Conservation (phyloP, 2,113 vertebrate genomes). For the Chamaea fasciata region DNA sequence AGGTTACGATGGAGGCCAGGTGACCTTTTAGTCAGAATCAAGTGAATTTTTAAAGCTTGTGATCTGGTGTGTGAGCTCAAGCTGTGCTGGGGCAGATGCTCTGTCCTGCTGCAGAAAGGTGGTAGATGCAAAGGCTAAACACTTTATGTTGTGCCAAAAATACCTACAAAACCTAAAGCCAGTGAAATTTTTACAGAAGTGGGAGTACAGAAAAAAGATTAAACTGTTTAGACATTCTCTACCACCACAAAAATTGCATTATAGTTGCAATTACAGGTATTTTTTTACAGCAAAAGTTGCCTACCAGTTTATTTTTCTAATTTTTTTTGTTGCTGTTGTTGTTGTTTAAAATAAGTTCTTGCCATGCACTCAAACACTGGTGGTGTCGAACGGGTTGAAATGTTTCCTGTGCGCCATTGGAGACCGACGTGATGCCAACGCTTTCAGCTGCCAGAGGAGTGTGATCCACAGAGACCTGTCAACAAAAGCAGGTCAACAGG, state of each 20-base stretch:
- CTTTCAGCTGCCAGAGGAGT: conserved; percentile 5
- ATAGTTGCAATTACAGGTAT: neutral
- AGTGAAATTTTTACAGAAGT: neutral
- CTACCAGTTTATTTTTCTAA: too few relatives aligned
- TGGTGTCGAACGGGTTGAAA: neutral
- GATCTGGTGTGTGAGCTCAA: neutral
- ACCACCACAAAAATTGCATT: neutral
- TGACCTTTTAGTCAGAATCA: neutral
- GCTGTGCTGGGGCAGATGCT: neutral
- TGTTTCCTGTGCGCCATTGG: neutral
- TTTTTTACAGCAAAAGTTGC: neutral
- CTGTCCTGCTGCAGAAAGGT: neutral
- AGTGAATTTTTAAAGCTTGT: neutral
- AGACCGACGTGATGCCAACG: neutral
- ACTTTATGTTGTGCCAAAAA: neutral
- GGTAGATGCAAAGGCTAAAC: neutral
- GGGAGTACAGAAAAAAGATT: neutral
- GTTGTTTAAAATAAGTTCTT: neutral
- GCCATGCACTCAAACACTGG: fast-evolving
- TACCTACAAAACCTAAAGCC: neutral
- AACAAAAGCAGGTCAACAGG: conserved; percentile 76
- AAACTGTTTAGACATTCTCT: neutral
- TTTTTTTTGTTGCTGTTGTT: too few relatives aligned
- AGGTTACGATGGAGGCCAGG: neutral
- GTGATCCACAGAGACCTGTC: conserved; percentile 59